Evolutionary conservation across 2,113 vertebrate species (phyloP), one percentile per base, ranked within the genome.

Genomic region (Sclerurus mexicanus): DNA sequence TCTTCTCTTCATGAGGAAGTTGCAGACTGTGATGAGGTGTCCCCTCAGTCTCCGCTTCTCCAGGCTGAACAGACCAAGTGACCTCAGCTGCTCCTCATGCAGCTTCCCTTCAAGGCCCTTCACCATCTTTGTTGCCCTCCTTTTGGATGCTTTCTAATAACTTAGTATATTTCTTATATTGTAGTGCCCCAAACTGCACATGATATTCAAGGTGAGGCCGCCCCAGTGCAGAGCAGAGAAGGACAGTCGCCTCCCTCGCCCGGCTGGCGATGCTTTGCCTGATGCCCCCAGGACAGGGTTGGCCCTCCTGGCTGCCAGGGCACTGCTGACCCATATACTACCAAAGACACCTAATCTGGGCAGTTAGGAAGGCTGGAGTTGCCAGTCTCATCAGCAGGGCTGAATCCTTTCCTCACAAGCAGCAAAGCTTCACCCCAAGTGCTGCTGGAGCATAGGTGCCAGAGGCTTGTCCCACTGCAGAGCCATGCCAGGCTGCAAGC

Each of bases 361-460:
- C 30, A 50, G 25, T 0, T 0, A 58, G 27, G 20, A 63, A 71
- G 35, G 31, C 49, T 77, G 76, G 31, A 83, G 53, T 20, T 84
- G 52, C 25, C 1, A 2, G 60, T 4, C 27, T 60, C 6, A 0
- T 14, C 44, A 33, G 28, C 0, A 3, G 44, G 27, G 25, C 37
- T 0, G 0, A 66, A 31, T 5, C 6, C 4, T n/a, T 30, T 85
- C 30, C 52, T 85, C 2, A 1, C 47, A 33, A 21, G 62, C 33
- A 40, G 17, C 14, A 69, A 58, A 63, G 37, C n/a, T 60, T 75
- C 14, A 8, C 28, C 55, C 15, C 10, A 2, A 12, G 5, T 0
- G 0, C 40, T 15, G 16, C 50, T 12, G 37, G 31, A n/a, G 21
- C 1, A 0, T 4, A 39, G 12, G 11, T 17, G 40, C 27, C 1